Evolutionary conservation across 2,797 vertebrate genomes (phyloP).

Genomic region (Otus scops): DNA sequence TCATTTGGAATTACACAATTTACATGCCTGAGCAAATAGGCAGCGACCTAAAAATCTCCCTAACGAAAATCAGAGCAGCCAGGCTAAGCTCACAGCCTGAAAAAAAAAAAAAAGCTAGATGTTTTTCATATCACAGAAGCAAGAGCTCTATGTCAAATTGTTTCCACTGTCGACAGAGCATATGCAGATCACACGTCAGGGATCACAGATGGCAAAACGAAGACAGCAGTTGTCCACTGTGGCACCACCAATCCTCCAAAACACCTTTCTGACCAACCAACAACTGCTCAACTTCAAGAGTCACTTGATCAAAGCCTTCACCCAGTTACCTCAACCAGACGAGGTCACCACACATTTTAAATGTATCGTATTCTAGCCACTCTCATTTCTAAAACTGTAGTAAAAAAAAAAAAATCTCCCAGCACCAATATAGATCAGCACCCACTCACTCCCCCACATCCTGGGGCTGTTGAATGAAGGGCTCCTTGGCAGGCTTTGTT

Average conservation of each 20-base stretch:
- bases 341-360: rapidly evolving
- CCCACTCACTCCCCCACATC: neutral
- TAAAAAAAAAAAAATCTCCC: neutral
- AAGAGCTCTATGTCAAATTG: neutral
- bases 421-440: neutral
- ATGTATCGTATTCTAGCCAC: neutral
- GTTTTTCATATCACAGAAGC: neutral
- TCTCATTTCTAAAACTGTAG: neutral
- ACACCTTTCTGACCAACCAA: no score
- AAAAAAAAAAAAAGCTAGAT: neutral
- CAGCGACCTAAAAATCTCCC: neutral
- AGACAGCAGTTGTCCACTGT: neutral
- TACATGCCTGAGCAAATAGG: neutral
- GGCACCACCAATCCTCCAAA: neutral
- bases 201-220: rapidly evolving
- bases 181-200: rapidly evolving
- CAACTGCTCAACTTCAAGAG: rapidly evolving
- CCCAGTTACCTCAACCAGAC: rapidly evolving
- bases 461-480: rapidly evolving
- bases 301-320: neutral
- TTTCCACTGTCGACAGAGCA: neutral
- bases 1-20: neutral
- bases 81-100: neutral
- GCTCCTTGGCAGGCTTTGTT: rapidly evolving
- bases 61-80: neutral